Base-by-base conservation (phyloP, 2,797 vertebrate species). In the Novumbra hubbsi region DNA sequence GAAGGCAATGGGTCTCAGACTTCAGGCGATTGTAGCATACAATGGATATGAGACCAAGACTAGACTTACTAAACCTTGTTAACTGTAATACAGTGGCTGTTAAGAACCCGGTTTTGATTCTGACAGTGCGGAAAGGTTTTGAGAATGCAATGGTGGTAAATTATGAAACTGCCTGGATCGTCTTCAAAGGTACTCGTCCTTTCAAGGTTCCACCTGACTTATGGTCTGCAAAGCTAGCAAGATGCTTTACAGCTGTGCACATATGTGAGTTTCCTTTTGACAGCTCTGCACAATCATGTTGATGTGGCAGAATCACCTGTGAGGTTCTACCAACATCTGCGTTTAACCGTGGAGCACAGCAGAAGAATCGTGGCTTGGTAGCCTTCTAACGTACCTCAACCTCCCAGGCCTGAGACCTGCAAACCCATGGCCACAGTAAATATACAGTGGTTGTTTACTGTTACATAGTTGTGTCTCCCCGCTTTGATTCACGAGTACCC, bases 21-120 rank as follows among this genome's bases (percentile, higher is more conserved):
- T 38, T 38, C 34, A 38, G 34, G 34, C 34, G 34, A 38, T 38
- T 8, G 34, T 38, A 3, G 8, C 34, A 8, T 38, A 38, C 34
- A 3, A 38, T 8, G n/a, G n/a, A n/a, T n/a, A n/a, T n/a, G n/a
- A n/a, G n/a, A n/a, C n/a, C n/a, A n/a, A n/a, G n/a, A n/a, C n/a
- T n/a, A n/a, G 41, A 45, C 41, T 45, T 45, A 88, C 81, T 84
- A 78, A 77, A 83, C 70, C 78, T 68, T 45, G 32, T 34, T 21
- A 78, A 83, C 87, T 82, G 74, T 5, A 76, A 60, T 55, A 72
- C 49, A 68, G 66, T 70, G 68, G 21, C 62, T 68, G 28, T 30
- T 62, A 21, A 41, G 62, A 41, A 62, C 17, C 30, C 45, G 28
- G 60, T 63, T 30, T 15, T 6, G 60, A 63, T 28, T 63, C 4